Base-by-base conservation (phyloP, 2,797 vertebrate species). In the Sebastes diaconus region DNA sequence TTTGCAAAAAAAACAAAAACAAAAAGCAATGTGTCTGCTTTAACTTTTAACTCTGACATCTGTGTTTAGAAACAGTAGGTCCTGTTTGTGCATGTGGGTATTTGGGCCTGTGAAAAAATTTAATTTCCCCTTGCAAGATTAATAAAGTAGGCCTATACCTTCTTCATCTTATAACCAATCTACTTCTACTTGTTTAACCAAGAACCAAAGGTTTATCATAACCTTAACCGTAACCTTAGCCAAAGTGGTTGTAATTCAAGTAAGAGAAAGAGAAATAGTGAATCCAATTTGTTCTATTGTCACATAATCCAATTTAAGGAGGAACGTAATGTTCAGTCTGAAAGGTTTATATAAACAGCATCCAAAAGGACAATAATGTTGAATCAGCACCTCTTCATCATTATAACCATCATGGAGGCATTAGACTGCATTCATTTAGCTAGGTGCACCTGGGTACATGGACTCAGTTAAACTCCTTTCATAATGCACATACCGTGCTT, bases 381-480 rank as follows among this genome's bases (percentile, higher is more conserved):
- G 50, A 52, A 20, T n/a, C 50, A 52, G 50, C 50, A 52, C 50
- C 50, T 52, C 50, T n/a, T n/a, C 18, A 2, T 52, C 2, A n/a
- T 20, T 52, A 52, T 52, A 52, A 52, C 20, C 50, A 9, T n/a
- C 50, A 52, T 50, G 46, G 16, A 50, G 18, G 7, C 46, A 50
- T 8, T n/a, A n/a, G 3, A n/a, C 50, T 52, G 50, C 50, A 52
- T 52, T 52, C 2, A 52, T 52, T 52, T 52, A 52, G 50, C 14
- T n/a, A n/a, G 50, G 4, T 52, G 50, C 14, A n/a, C 42, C 16
- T 18, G 42, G 42, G 42, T 46, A 46, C 42, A 46, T 18, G 16
- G 42, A 46, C 16, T 8, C 42, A 46, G 42, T 46, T 18, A 42
- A 42, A 42, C 14, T 42, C 0, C 39, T 42, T 42, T 42, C 0